A percentile compares a stretch with the other conserved stretches of the same genome.
Conservation (phyloP, 2,113 vertebrate genomes). For the Edolisoma coerulescens region DNA sequence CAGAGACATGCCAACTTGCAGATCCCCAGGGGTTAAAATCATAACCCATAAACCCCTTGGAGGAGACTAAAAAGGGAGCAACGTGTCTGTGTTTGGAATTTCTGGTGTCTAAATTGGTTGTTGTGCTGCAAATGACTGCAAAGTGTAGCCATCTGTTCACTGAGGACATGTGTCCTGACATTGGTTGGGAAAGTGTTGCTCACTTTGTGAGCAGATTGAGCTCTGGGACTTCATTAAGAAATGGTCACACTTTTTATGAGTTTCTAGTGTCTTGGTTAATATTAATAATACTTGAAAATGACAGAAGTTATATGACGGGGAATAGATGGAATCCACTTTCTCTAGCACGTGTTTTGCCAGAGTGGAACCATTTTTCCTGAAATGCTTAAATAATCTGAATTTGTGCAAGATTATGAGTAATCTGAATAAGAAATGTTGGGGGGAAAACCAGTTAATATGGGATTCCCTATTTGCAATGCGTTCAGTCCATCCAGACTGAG, state of each 20-base stretch:
- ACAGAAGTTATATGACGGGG: background rate
- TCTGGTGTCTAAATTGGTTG: background rate
- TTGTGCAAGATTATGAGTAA: background rate
- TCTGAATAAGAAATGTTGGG: background rate
- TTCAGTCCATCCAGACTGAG: background rate
- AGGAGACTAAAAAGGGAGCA: background rate
- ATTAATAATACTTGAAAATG: background rate
- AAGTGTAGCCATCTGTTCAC: background rate
- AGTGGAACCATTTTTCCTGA: background rate
- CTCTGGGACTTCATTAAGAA: background rate
- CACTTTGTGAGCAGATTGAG: background rate
- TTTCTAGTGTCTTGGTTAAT: background rate
- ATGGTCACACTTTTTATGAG: background rate
- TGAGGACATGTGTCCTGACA: fast-evolving
- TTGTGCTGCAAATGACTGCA: background rate
- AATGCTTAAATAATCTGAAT: background rate
- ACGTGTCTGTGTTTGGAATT: background rate
- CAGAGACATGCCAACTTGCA: background rate
- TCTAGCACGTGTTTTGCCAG: background rate
- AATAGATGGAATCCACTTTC: background rate
- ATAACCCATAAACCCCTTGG: background rate
- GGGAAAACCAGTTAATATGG: background rate
- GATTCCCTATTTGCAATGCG: background rate
- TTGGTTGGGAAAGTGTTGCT: background rate
- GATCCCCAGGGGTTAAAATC: background rate